phyloP scores from a whole-genome alignment of 1,140 invertebrate genomes.

The Drosophila orosa region DNA sequence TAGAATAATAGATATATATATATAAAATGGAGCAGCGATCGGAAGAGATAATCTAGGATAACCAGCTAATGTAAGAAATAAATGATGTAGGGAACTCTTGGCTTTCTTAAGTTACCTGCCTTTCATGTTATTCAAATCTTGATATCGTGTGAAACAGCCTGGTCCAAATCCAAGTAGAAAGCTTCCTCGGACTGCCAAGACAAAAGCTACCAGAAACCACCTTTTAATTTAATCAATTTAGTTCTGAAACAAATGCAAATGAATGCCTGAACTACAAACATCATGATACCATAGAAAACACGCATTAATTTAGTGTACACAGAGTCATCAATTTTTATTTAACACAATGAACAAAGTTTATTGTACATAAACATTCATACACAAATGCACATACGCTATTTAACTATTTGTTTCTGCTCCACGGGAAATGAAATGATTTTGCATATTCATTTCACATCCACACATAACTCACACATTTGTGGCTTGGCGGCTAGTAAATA shows the following conservation, averaged over 20 bases:
- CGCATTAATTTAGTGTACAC: constrained; percentile 38
- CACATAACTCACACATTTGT: not conserved
- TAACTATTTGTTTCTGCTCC: constrained; percentile 27
- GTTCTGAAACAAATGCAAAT: not conserved
- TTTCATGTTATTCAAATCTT: too few species aligned
- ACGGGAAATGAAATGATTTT: constrained; percentile 9
- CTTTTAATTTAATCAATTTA: not conserved
- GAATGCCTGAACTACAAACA: not conserved
- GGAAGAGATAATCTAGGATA: too few species aligned
- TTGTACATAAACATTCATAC: constrained; percentile 67
- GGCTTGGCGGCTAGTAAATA: constrained; percentile 44
- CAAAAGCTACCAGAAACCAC: too few species aligned
- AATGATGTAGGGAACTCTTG: too few species aligned
- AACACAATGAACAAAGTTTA: constrained; percentile 69
- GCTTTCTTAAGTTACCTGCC: too few species aligned
- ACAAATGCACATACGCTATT: constrained; percentile 59
- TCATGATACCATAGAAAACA: constrained; percentile 1
- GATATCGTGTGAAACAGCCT: too few species aligned
- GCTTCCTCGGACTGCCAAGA: too few species aligned
- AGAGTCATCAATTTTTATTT: constrained; percentile 62
- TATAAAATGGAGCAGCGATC: too few species aligned
- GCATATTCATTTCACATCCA: not conserved
- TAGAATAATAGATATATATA: too few species aligned
- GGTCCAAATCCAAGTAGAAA: too few species aligned
- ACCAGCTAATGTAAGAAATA: too few species aligned